A percentile compares a stretch with the other conserved stretches of the same genome.
Evolutionary conservation across 2,888 invertebrate species (phyloP).

Genomic region (Odontocerum albicorne): DNA sequence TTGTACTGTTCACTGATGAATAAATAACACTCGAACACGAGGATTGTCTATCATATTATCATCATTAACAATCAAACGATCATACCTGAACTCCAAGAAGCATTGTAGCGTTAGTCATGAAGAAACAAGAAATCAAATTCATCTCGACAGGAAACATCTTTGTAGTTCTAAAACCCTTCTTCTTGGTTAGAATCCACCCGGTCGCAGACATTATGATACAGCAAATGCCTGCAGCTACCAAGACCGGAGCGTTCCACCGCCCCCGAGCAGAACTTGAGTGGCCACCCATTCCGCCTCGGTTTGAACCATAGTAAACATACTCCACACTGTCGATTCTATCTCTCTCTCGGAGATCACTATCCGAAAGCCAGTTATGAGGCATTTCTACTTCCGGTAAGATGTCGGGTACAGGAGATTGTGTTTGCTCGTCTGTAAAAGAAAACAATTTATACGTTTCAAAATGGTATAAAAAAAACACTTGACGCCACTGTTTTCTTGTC

Average conservation of each 20-base stretch:
- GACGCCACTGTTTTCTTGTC: no score
- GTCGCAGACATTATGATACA: slow-evolving; percentile 41
- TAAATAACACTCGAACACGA: no score
- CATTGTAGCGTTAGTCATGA: slow-evolving; percentile 63
- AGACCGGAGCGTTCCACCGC: slow-evolving; percentile 13
- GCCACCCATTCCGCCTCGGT: slow-evolving; percentile 49
- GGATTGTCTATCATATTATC: no score
- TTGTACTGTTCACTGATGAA: no score
- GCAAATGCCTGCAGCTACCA: slow-evolving; percentile 30
- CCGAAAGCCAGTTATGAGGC: slow-evolving; percentile 65
- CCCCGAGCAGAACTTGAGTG: slow-evolving; percentile 35
- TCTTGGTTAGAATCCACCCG: slow-evolving; percentile 50
- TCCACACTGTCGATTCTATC: slow-evolving; percentile 74
- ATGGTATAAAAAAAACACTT: neutral
- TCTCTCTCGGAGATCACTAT: slow-evolving; percentile 67
- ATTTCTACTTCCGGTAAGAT: slow-evolving; percentile 56
- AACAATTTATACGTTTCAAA: neutral
- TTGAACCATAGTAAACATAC: slow-evolving; percentile 65
- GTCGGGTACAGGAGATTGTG: slow-evolving; percentile 38
- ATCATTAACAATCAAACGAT: no score
- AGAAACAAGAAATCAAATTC: slow-evolving; percentile 63
- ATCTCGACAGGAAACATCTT: slow-evolving; percentile 60
- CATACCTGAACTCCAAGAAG: slow-evolving; percentile 67
- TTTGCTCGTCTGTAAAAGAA: slow-evolving; percentile 5
- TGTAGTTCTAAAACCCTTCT: slow-evolving; percentile 51